A percentile compares a stretch with the other conserved stretches of the same genome.
Conservation (phyloP, 53 echinoderm and acorn worm genomes). For the Echinarachnius parma region DNA sequence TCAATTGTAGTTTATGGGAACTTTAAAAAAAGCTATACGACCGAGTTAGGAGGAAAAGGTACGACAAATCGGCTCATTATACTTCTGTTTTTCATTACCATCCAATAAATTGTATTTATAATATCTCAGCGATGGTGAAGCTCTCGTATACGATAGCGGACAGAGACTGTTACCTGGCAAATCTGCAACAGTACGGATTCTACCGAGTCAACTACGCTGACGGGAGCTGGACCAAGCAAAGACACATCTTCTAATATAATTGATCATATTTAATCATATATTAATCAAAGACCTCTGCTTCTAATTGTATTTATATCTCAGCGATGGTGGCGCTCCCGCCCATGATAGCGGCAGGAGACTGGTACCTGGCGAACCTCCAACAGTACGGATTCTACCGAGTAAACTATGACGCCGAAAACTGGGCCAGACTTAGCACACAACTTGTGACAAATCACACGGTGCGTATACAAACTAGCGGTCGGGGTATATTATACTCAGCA, state of each 20-base stretch:
- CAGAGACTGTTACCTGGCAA: conserved; percentile 32
- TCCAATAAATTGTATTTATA: no score
- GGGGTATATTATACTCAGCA: no score
- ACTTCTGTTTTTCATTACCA: no score
- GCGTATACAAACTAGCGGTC: no score
- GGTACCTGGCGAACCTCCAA: conserved; percentile 44
- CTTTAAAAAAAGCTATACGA: no score
- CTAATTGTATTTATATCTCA: conserved; percentile 1
- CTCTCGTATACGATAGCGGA: neutral
- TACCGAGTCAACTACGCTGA: conserved; percentile 38
- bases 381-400: conserved; percentile 48
- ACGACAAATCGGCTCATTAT: no score
- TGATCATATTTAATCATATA: no score
- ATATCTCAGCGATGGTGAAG: conserved; percentile 4
- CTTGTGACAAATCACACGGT: conserved; percentile 24
- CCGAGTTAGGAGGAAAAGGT: no score
- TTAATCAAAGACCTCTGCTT: no score
- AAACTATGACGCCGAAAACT: conserved; percentile 34
- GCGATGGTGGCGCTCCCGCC: conserved; percentile 9
- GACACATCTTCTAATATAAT: neutral
- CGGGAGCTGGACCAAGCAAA: conserved; percentile 13
- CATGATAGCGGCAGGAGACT: conserved; percentile 10
- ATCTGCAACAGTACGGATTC: conserved; percentile 31
- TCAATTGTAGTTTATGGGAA: no score
- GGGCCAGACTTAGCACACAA: conserved; percentile 30